These are phyloP conservation scores for Drusus annulatus DNA, from an alignment of 1,140 invertebrate genomes.

Conservation along the genomic window DNA sequence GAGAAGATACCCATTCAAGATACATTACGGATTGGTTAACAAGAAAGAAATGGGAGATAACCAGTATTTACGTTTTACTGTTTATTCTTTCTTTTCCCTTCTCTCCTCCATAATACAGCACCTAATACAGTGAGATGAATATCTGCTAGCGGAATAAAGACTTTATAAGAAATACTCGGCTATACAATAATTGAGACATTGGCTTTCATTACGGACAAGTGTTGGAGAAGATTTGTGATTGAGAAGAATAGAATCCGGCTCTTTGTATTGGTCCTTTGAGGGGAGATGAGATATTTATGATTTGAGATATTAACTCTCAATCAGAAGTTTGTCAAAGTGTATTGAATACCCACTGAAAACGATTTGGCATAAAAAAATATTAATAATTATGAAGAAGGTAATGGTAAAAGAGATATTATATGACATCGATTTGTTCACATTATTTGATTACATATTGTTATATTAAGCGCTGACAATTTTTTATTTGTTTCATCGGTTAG, in stretches of 20 bases:
- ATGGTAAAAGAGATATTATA: too few species aligned
- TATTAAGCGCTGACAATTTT: too few species aligned
- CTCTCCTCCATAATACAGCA: not conserved
- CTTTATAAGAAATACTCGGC: slow-evolving; percentile 26
- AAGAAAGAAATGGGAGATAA: slow-evolving; percentile 54
- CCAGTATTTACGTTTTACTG: slow-evolving; percentile 55
- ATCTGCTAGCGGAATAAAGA: slow-evolving; percentile 20
- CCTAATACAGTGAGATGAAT: slow-evolving; percentile 10
- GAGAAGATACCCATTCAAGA: slow-evolving; percentile 29
- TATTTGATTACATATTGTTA: too few species aligned
- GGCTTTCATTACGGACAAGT: slow-evolving; percentile 29
- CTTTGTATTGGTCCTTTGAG: not conserved
- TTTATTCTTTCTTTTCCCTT: slow-evolving; percentile 42
- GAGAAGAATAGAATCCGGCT: not conserved
- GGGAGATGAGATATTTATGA: slow-evolving; percentile 12
- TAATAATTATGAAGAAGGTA: too few species aligned
- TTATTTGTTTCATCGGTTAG: too few species aligned
- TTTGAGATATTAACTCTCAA: not conserved
- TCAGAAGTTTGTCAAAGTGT: not conserved
- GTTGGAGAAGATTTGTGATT: slow-evolving; percentile 19
- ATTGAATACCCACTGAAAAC: too few species aligned
- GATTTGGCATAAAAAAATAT: too few species aligned
- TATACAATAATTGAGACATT: slow-evolving; percentile 26
- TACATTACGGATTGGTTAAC: slow-evolving; percentile 53
- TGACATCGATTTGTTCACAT: too few species aligned